A percentile compares a stretch with the other conserved stretches of the same genome.
These are phyloP conservation scores for Paramormyrops kingsleyae DNA, from an alignment of 2,113 vertebrate genomes.

Conservation along the genomic window DNA sequence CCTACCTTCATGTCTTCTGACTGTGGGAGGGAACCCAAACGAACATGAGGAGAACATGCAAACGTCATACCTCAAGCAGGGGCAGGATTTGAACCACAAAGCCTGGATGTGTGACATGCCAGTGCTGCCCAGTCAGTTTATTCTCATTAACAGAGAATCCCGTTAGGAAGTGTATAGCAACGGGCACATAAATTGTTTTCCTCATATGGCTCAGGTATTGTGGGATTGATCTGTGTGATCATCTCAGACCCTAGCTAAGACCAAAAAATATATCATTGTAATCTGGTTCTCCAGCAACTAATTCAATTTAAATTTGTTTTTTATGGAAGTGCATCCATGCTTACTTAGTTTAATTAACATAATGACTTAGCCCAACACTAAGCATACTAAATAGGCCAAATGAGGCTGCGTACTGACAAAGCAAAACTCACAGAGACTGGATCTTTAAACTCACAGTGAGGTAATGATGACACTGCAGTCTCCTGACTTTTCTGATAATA, in stretches of 20 bases:
- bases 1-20: not conserved
- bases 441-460: constrained; percentile 4
- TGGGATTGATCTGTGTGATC: not conserved
- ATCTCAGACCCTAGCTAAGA: not conserved
- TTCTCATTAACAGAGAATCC: not conserved
- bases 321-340: not conserved
- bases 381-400: not conserved
- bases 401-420: not conserved
- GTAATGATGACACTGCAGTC: constrained; percentile 29
- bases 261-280: not conserved
- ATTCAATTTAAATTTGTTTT: not conserved
- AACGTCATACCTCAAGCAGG: not conserved
- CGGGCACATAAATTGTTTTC: not conserved
- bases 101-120: not conserved
- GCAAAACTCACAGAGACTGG: not conserved
- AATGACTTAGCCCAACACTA: not conserved
- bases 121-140: not conserved
- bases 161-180: not conserved
- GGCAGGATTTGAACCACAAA: not conserved
- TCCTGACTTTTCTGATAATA: constrained; percentile 25
- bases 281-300: not conserved
- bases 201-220: not conserved
- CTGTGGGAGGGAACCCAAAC: not conserved
- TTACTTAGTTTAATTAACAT: not conserved
- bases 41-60: not conserved